Percentiles rank a stretch among this genome's conserved stretches.
Evolutionary conservation across 2,113 vertebrate genomes (phyloP).

Genomic region (Clarias macrocephalus): DNA sequence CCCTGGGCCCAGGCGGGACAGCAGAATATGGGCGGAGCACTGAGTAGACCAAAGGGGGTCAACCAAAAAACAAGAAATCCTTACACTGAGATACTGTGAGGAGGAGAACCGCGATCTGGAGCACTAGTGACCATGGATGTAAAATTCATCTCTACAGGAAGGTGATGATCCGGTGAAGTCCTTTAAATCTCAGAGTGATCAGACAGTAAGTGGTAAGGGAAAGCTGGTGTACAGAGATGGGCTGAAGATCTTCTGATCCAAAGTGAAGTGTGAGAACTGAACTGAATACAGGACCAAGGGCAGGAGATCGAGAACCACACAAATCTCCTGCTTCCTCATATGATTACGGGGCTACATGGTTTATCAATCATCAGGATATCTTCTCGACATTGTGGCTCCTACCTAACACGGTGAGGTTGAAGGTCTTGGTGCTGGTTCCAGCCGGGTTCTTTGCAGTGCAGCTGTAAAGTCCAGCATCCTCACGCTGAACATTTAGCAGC

Average conservation of each 20-base stretch:
- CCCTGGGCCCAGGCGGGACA: too few species aligned
- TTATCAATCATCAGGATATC: neutral
- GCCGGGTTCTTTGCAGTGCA: conserved; percentile 83
- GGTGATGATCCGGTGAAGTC: neutral
- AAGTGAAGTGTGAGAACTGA: neutral
- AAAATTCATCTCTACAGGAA: neutral
- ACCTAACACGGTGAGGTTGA: conserved; percentile 85
- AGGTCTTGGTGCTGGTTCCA: conserved; percentile 82
- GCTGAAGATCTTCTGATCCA: neutral
- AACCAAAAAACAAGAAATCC: too few species aligned
- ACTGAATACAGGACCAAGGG: neutral
- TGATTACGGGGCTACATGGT: neutral
- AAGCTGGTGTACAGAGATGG: neutral
- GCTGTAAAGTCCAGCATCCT: conserved; percentile 80
- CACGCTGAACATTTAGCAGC: conserved; percentile 65
- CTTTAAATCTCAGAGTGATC: neutral
- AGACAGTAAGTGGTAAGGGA: neutral
- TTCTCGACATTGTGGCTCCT: neutral
- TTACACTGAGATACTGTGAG: neutral
- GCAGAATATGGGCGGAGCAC: too few species aligned
- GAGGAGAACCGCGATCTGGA: neutral
- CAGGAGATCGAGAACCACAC: neutral
- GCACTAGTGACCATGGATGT: neutral
- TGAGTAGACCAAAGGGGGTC: too few species aligned
- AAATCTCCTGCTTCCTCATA: neutral